Percentiles rank a stretch among this genome's conserved stretches.
phyloP scores from a whole-genome alignment of 2,113 vertebrate genomes.

The Tretioscincus oriximinensis region DNA sequence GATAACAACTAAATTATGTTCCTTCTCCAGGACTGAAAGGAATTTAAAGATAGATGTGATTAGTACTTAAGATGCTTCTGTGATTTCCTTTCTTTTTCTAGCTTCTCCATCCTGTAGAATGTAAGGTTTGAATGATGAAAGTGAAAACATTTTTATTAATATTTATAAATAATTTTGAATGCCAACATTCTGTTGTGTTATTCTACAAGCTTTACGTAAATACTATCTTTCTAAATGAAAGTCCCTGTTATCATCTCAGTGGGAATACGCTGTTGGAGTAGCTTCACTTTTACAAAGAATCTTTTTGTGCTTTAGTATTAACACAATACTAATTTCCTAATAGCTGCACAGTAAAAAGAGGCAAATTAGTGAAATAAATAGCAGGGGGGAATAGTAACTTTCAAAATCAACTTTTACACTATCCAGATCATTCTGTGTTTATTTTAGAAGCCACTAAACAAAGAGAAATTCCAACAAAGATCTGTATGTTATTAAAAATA shows the following conservation, averaged over 20 bases:
- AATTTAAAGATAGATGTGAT: too few species aligned
- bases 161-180: constrained; percentile 51
- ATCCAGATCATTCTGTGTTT: constrained; percentile 7
- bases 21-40: too few species aligned
- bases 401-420: constrained; percentile 37
- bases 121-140: too few species aligned
- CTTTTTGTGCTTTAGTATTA: constrained; percentile 44
- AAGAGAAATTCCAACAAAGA: not conserved
- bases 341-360: constrained; percentile 10
- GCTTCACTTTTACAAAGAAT: constrained; percentile 30
- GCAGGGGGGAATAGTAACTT: constrained; percentile 1
- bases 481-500: not conserved
- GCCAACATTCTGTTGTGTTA: not conserved
- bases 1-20: too few species aligned
- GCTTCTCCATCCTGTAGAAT: too few species aligned
- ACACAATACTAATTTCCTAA: constrained; percentile 30
- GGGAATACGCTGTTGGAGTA: constrained; percentile 11
- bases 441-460: constrained; percentile 36
- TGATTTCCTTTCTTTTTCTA: too few species aligned
- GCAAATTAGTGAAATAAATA: constrained; percentile 37
- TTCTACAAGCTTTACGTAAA: constrained; percentile 7
- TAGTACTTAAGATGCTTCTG: too few species aligned
- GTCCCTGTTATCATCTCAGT: constrained; percentile 21
- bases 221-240: constrained; percentile 28
- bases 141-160: constrained; percentile 33